Base-by-base conservation (phyloP, 1,140 invertebrate genomes). In the Bombus haemorrhoidalis region DNA sequence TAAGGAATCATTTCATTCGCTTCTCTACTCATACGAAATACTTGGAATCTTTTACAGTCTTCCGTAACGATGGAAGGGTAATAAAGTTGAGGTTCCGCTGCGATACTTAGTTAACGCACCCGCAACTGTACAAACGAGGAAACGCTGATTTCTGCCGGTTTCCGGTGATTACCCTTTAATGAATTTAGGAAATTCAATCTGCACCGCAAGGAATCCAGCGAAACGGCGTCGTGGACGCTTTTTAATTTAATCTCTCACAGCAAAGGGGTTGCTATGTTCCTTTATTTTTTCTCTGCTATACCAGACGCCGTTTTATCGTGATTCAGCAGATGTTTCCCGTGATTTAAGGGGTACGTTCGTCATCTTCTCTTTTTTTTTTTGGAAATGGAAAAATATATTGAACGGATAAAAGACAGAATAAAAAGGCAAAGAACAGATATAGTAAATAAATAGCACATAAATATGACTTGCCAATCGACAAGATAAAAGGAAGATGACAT, bases 251-350 rank as follows among this genome's bases (percentile, higher is more conserved):
- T 80, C 77, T 47, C 9, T 34, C 4, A 3, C 12, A 47, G 53
- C 57, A 22, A 62, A 82, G 22, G 53, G 25, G 53, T 32, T 28
- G 12, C 22, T 4, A 3, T 47, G 10, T 25, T 39, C 22, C 13
- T 39, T 39, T 9, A 22, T n/a, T 13, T 39, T 59, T 12, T 59
- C 22, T 25, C 47, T 15, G 10, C 15, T 25, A 9, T 8, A 5
- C n/a, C 37, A 22, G 39, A n/a, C 4, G 2, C 25, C 2, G 28
- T 43, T 57, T 82, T 37, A 34, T 15, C 32, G 53, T 47, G 78
- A 79, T 84, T 69, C 39, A 71, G 53, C 83, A 85, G 68, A 81
- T 85, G 83, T 80, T 72, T 39, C n/a, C 18, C 68, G 25, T 32
- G 75, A 79, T 57, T 78, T 75, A 47, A 79, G 53, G 22, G 28